Base-by-base conservation (phyloP, 2,113 vertebrate species). In the Smithornis capensis region DNA sequence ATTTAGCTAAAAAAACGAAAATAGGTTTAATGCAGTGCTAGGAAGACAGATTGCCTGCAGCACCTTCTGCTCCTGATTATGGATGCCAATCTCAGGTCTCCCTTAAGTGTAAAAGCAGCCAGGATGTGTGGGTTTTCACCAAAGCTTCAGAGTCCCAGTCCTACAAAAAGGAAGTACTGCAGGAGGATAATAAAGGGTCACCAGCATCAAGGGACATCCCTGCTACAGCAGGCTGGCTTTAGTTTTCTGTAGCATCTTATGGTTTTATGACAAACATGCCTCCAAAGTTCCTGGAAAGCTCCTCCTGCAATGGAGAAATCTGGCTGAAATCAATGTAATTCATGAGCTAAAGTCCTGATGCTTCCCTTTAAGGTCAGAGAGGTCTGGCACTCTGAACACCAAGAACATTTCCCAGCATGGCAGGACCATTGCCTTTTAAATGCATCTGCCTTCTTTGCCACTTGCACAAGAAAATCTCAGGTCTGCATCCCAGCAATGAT, bases 11-110 rank as follows among this genome's bases (percentile, higher is more conserved):
- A 92, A 84, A 93, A 90, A 93, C 83, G 89, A 93, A 94, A 95
- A 90, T 9, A 53, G 81, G 77, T 93, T 93, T 95, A 94, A 94
- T 94, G 87, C 86, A 87, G 76, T 47, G 56, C 79, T 86, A 86
- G 76, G 45, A 96, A 95, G 90, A 90, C 91, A 95, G 89, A 94
- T 53, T 95, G 95, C 76, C 87, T 92, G 40, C 77, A 95, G 90
- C 89, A 95, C 92, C 91, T 94, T 96, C 94, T 97, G 95, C 92
- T 97, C 88, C 94, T 91, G 89, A 95, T 94, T 96, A 94, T 10
- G 70, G 79, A 89, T 96, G 94, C 83, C 96, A 96, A 84, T 81
- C 80, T 96, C 93, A 96, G 93, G 90, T 95, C 93, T 92, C 74
- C 74, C 57, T 65, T 40, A 83, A 69, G 88, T 93, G 79, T 78